phyloP scores from a whole-genome alignment of 2,797 vertebrate species.

The Geotria australis region DNA sequence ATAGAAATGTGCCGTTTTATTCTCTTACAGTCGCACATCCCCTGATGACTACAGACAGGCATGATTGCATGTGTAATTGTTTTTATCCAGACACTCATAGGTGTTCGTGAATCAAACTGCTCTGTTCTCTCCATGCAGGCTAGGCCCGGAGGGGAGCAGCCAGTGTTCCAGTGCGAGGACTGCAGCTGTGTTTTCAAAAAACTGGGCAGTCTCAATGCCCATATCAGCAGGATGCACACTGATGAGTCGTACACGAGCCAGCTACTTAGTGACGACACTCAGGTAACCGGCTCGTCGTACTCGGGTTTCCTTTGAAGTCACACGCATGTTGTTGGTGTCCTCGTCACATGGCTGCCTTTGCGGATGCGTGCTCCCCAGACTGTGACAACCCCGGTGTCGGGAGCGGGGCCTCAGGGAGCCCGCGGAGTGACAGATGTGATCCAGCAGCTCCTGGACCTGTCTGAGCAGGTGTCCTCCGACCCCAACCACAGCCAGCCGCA shows the following conservation, averaged over 20 bases:
- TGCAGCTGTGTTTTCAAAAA: conserved; percentile 96
- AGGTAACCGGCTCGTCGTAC: conserved; percentile 12
- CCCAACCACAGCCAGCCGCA: conserved; percentile 24
- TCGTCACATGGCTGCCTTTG: conserved; percentile 10
- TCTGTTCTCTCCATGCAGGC: conserved; percentile 9
- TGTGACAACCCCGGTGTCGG: conserved; percentile 11
- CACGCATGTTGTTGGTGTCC: not conserved
- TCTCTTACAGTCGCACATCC: too few relatives aligned
- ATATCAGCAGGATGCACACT: conserved; percentile 91
- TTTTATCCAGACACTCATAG: too few relatives aligned
- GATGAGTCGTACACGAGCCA: conserved; percentile 12
- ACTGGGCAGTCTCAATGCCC: conserved; percentile 76
- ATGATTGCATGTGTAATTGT: too few relatives aligned
- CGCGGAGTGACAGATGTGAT: conserved; percentile 72
- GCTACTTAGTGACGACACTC: conserved; percentile 17
- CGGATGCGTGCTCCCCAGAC: conserved; percentile 14
- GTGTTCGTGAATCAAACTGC: too few relatives aligned
- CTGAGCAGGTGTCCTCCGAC: conserved; percentile 55
- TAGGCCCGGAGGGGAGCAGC: conserved; percentile 15
- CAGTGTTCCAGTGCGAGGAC: conserved; percentile 47
- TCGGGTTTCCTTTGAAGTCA: conserved; percentile 9
- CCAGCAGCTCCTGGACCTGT: conserved; percentile 76
- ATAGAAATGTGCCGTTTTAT: too few relatives aligned
- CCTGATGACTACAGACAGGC: too few relatives aligned
- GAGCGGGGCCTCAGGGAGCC: conserved; percentile 9